phyloP scores from a whole-genome alignment of 2,113 vertebrate genomes.

The Albula glossodonta region DNA sequence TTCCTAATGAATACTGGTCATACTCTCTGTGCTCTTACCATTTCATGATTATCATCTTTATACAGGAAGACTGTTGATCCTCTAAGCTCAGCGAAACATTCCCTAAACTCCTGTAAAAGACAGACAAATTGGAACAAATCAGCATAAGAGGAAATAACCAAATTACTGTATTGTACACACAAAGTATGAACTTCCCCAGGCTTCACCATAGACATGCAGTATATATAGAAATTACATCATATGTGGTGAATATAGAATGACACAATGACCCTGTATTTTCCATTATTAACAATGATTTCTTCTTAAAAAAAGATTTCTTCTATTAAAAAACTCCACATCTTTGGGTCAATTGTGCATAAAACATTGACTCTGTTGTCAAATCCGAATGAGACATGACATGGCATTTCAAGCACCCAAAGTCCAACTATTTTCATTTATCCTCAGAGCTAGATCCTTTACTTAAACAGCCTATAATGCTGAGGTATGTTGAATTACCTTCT shows the following conservation, averaged over 20 bases:
- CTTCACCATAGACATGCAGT: background rate
- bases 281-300: too few species aligned
- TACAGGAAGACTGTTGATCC: constrained; percentile 62
- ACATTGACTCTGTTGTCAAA: background rate
- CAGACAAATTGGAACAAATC: background rate
- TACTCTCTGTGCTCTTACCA: constrained; percentile 42
- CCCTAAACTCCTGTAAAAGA: constrained; percentile 53
- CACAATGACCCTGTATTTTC: too few species aligned
- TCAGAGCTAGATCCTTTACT: background rate
- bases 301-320: too few species aligned
- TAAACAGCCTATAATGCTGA: background rate
- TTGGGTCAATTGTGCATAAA: background rate
- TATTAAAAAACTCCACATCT: too few species aligned
- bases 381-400: background rate
- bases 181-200: background rate
- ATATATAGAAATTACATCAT: too few species aligned
- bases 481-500: background rate
- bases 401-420: background rate
- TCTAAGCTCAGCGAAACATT: constrained; percentile 58
- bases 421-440: background rate
- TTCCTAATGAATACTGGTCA: too few species aligned
- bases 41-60: constrained; percentile 45
- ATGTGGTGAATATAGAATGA: background rate
- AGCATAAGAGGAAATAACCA: background rate
- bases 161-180: background rate